Evolutionary conservation across 2,113 vertebrate species (phyloP), one percentile per base, ranked within the genome.

Genomic region (Ictidomys tridecemlineatus): DNA sequence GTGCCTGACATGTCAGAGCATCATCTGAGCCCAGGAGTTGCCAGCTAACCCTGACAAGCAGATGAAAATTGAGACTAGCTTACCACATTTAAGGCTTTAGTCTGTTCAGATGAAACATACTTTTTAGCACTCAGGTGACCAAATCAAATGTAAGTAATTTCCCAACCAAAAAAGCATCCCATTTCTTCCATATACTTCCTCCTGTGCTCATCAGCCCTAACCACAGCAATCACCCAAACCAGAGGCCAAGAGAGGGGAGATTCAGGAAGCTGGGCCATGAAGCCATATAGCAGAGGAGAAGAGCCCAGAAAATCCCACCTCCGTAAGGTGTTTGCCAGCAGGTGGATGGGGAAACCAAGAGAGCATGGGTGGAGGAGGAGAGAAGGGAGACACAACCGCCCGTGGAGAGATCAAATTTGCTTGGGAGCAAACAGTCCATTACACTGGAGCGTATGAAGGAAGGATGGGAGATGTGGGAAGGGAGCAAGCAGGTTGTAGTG

Each of bases 141-240:
- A 61, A 94, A 63, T 92, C 30, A 95, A 73, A 87, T 93, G n/a
- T 83, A 76, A 91, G 34, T 48, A 51, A 92, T 78, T 80, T 42
- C 24, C 89, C 58, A 96, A 34, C 9, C 67, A n/a, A 83, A n/a
- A 83, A 91, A 82, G 51, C 58, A 86, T 8, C 1, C 9, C 1
- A 24, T 87, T 95, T 45, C 32, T 20, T 30, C 78, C 14, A 58
- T 39, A 53, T 93, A 22, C 14, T 93, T 63, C 18, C 32, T 95
- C 30, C 32, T 12, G 4, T 74, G 76, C 34, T 93, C 16, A 34
- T 82, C 18, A 84, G 53, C 9, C 0, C 32, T 42, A 69, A 70
- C 45, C 73, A 30, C 14, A 58, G 45, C 5, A 22, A 48, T 85
- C 61, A 17, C 7, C 37, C 63, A 7, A 89, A 88, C 16, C 17